These are phyloP conservation scores for Formica selysi DNA, from an alignment of 1,140 invertebrate genomes.

Conservation along the genomic window DNA sequence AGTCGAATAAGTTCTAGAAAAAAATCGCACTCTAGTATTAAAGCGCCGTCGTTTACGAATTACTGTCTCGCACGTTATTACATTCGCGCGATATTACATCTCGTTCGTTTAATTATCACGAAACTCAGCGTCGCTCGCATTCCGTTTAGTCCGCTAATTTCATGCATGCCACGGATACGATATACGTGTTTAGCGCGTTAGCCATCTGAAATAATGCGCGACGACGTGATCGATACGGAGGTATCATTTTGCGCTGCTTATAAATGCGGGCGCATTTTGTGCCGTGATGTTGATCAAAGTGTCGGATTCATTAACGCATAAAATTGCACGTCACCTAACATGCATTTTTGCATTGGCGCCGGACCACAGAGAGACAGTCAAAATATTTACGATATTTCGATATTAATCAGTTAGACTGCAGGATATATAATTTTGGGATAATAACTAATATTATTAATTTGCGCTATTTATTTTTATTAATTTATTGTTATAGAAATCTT, in stretches of 20 bases:
- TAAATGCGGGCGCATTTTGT: background rate
- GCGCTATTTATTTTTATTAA: background rate
- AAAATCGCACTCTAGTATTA: background rate
- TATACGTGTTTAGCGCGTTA: background rate
- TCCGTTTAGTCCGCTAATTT: background rate
- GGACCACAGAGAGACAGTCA: background rate
- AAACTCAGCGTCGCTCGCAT: background rate
- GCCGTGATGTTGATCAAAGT: conserved; percentile 50
- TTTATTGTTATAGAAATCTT: background rate
- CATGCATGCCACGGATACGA: background rate
- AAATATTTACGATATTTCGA: conserved; percentile 1
- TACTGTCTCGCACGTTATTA: no score
- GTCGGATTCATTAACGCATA: conserved; percentile 51
- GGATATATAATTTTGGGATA: background rate
- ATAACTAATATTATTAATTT: background rate
- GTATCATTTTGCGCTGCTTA: conserved; percentile 12
- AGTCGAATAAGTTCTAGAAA: background rate
- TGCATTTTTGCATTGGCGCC: background rate
- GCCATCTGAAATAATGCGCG: conserved; percentile 41
- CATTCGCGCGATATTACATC: background rate
- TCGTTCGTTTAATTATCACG: conserved; percentile 6
- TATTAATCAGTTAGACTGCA: background rate
- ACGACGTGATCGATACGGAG: conserved; percentile 13
- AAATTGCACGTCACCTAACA: conserved; percentile 22
- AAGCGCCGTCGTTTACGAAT: background rate